Conservation (phyloP, 1,140 invertebrate species). For the Dendrolimus kikuchii region DNA sequence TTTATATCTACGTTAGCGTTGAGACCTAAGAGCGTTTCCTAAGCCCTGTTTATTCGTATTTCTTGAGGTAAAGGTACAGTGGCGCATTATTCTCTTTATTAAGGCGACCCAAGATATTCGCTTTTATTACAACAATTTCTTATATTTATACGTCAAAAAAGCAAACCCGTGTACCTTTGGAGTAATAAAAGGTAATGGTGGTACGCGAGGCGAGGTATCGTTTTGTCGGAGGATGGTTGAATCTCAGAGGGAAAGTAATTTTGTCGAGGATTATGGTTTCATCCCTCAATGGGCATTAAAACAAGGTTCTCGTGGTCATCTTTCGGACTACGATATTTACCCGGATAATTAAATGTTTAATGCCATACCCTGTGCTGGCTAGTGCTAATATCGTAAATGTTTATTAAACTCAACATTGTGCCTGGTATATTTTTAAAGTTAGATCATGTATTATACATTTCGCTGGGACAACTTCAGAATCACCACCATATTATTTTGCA, state of each 20-base stretch:
- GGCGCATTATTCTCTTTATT: constrained; percentile 19
- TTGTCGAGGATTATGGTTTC: constrained; percentile 29
- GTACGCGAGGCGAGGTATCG: constrained; percentile 25
- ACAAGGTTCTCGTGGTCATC: constrained; percentile 19
- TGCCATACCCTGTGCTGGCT: not conserved
- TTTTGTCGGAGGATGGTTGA: constrained; percentile 26
- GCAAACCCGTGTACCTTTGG: constrained; percentile 39
- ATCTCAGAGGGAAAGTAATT: constrained; percentile 38
- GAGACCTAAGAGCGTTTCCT: not conserved
- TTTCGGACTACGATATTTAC: constrained; percentile 11
- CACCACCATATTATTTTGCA: no score
- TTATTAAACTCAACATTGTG: no score
- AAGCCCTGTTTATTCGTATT: constrained; percentile 10
- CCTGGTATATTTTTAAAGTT: no score
- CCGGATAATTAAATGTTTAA: constrained; percentile 14
- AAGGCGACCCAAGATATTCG: constrained; percentile 19
- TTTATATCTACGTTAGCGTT: no score
- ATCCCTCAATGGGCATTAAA: constrained; percentile 29
- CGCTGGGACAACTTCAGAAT: no score
- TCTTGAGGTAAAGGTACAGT: constrained; percentile 8
- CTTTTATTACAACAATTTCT: constrained; percentile 27
- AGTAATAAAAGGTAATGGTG: constrained; percentile 52
- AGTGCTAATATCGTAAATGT: no score
- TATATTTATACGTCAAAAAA: constrained; percentile 42
- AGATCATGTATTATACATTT: no score